phyloP scores from a whole-genome alignment of 1,140 invertebrate species.

The Lepidurus couesii region DNA sequence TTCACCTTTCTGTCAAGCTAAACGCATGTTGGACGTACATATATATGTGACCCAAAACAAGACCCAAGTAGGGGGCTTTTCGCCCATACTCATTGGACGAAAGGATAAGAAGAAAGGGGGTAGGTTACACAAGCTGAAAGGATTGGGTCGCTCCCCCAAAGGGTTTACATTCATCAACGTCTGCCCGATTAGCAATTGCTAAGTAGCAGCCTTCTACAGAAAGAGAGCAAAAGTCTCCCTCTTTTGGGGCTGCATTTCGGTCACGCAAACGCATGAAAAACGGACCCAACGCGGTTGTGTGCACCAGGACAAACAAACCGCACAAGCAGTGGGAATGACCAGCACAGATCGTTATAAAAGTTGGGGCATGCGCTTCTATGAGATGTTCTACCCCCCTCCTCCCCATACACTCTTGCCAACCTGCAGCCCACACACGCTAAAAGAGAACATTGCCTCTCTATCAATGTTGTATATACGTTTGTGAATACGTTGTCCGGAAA shows the following conservation, averaged over 20 bases:
- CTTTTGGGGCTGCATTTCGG: neutral
- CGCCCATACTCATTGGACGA: neutral
- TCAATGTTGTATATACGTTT: constrained; percentile 14
- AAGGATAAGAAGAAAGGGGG: neutral
- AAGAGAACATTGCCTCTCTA: neutral
- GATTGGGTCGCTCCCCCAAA: neutral
- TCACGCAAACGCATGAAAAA: constrained; percentile 12
- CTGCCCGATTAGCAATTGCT: constrained; percentile 1
- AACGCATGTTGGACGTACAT: neutral
- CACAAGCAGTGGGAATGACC: neutral
- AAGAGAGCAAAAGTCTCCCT: no score
- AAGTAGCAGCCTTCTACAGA: neutral
- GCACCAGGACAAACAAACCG: neutral
- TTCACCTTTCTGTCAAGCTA: neutral
- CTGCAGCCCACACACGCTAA: neutral
- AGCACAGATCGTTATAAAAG: constrained; percentile 13
- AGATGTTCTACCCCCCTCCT: neutral
- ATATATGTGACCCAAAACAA: neutral
- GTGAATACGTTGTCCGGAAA: neutral
- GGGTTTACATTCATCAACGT: neutral
- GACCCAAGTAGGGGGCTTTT: neutral
- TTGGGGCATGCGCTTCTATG: neutral
- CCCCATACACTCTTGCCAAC: neutral
- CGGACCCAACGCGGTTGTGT: neutral
- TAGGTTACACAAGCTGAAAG: neutral